A percentile compares a stretch with the other conserved stretches of the same genome.
These are phyloP conservation scores for Cottus gobio DNA, from an alignment of 2,113 vertebrate genomes.

Conservation along the genomic window DNA sequence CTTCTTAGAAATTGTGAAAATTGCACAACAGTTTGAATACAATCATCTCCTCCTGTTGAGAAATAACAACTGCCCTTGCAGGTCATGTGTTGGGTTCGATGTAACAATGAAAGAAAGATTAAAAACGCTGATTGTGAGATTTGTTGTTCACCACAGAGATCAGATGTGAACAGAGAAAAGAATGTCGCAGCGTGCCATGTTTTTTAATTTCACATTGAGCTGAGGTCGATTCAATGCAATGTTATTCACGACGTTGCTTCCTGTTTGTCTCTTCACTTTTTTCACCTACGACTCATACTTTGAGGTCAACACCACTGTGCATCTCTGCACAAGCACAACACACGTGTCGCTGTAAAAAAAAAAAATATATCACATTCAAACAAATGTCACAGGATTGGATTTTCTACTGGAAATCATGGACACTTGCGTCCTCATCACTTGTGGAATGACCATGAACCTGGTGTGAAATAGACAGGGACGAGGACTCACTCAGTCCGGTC, in stretches of 20 bases:
- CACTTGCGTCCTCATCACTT: neutral
- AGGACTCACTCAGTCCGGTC: neutral
- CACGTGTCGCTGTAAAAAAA: slow-evolving; percentile 31
- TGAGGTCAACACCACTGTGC: slow-evolving; percentile 37
- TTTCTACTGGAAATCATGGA: neutral
- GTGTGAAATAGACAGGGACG: neutral
- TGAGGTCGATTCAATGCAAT: slow-evolving; percentile 24
- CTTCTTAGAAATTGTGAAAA: slow-evolving; percentile 55
- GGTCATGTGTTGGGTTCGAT: neutral
- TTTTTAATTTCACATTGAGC: slow-evolving; percentile 4
- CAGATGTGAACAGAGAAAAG: neutral
- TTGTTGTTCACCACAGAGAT: slow-evolving; percentile 21
- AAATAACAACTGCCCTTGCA: slow-evolving; percentile 18
- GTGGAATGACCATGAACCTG: neutral
- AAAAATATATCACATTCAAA: neutral
- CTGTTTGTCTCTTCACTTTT: slow-evolving; percentile 75
- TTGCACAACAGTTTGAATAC: slow-evolving; percentile 49
- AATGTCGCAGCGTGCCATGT: neutral
- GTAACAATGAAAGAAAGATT: neutral
- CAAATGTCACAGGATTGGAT: neutral
- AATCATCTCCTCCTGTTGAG: slow-evolving; percentile 43
- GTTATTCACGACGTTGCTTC: slow-evolving; percentile 59
- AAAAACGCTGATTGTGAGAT: neutral
- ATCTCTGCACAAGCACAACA: slow-evolving; percentile 16
- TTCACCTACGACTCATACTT: slow-evolving; percentile 46